A percentile compares a stretch with the other conserved stretches of the same genome.
Conservation (phyloP, 2,113 vertebrate species). For the Prunella fulvescens region DNA sequence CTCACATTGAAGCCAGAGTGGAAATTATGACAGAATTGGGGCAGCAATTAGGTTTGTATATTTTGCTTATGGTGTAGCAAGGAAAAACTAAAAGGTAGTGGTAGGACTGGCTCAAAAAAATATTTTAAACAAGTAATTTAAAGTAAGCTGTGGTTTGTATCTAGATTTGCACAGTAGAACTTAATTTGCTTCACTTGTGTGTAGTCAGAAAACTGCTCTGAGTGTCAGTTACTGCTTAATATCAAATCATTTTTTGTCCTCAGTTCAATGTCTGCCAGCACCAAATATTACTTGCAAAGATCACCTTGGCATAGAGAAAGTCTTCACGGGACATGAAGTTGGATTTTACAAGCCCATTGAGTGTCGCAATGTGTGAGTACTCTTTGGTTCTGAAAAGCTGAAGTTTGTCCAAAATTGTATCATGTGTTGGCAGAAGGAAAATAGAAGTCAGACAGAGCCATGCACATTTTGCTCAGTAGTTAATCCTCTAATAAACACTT, state of each 20-base stretch:
- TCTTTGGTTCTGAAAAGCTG: background rate
- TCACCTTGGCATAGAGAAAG: slow-evolving; percentile 80
- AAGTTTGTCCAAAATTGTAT: background rate
- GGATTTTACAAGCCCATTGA: slow-evolving; percentile 87
- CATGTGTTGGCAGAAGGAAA: background rate
- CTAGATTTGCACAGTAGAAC: background rate
- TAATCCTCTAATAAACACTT: background rate
- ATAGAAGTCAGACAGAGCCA: background rate
- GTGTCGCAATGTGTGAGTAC: slow-evolving; percentile 94
- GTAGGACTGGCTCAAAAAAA: background rate
- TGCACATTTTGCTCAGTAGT: background rate
- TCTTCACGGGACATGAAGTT: slow-evolving; percentile 85
- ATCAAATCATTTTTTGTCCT: slow-evolving; percentile 5
- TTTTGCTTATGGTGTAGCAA: background rate
- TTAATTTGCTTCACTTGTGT: background rate
- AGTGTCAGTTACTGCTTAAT: background rate
- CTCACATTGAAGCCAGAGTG: background rate
- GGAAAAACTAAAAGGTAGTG: background rate
- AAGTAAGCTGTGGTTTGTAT: background rate
- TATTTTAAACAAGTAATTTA: background rate
- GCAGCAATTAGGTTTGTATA: background rate
- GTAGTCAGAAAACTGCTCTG: background rate
- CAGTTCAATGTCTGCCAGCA: slow-evolving; percentile 91
- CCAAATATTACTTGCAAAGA: slow-evolving; percentile 90
- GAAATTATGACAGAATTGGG: background rate